Evolutionary conservation across 1,140 invertebrate genomes (phyloP).

Genomic region (Ectropis grisescens): DNA sequence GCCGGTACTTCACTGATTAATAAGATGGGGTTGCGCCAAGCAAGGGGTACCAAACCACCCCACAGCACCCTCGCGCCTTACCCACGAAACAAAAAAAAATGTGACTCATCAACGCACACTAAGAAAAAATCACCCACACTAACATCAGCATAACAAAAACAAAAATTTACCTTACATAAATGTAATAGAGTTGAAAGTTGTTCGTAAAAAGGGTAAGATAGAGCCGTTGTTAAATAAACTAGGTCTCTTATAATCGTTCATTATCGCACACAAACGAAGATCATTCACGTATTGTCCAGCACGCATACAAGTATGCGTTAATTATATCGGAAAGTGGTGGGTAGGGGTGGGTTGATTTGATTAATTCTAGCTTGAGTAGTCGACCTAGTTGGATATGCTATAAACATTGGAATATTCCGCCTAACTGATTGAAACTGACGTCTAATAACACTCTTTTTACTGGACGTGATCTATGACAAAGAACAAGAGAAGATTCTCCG

Average conservation of each 20-base stretch:
- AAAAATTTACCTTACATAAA: conserved; percentile 32
- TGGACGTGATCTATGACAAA: too few species aligned
- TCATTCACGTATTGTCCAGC: conserved; percentile 49
- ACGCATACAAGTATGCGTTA: conserved; percentile 61
- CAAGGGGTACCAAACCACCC: conserved; percentile 52
- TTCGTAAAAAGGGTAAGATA: conserved; percentile 18
- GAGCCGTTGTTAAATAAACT: conserved; percentile 33
- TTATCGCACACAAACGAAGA: conserved; percentile 54
- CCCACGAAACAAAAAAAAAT: conserved; percentile 69
- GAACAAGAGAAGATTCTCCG: too few species aligned
- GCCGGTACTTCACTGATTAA: conserved; percentile 66
- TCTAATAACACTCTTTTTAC: too few species aligned
- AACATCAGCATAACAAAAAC: conserved; percentile 19
- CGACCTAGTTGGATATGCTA: conserved; percentile 49
- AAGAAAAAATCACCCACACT: conserved; percentile 43
- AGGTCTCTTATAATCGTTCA: conserved; percentile 64
- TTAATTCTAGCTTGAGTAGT: conserved; percentile 62
- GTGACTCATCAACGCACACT: conserved; percentile 68
- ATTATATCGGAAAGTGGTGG: conserved; percentile 68
- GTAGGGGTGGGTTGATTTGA: conserved; percentile 67
- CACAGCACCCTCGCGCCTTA: conserved; percentile 58
- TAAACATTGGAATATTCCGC: conserved; percentile 50
- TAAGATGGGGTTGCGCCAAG: conserved; percentile 65
- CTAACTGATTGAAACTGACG: too few species aligned
- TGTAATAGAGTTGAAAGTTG: conserved; percentile 39